Base-by-base conservation (phyloP, 2,888 invertebrate species). In the Melieria crassipennis region DNA sequence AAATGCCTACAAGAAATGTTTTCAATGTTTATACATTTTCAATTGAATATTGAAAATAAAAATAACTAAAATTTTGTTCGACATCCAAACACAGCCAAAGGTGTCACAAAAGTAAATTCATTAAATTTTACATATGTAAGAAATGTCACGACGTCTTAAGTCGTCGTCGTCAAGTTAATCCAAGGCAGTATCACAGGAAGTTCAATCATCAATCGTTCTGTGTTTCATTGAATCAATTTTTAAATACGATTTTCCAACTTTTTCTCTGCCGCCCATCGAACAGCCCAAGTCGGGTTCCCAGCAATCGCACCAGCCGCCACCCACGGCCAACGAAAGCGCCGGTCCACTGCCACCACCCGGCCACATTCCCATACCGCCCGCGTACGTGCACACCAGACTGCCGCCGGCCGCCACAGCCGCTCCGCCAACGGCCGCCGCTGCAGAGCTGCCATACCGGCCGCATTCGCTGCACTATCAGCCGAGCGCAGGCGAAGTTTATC, bases 361-460 rank as follows among this genome's bases (percentile, higher is more conserved):
- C 1, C 80, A 79, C 66, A 81, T 85, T 69, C 80, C 84, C 6
- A 77, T 85, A 52, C 85, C 85, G 30, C 76, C 82, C 7, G 83
- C 84, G 57, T 85, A 85, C 77, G 83, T 85, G 74, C 82, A 82
- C 70, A 80, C 78, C 76, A 79, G 78, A 69, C 71, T 76, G 42
- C 72, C 76, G 71, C 74, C 72, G 71, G 74, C 73, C 72, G n/a
- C 73, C 64, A 50, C 61, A 62, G 7, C 74, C 58, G 65, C 43
- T 46, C 30, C 30, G 30, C 1, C 30, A 30, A 50, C 11, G 4
- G 16, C 47, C 7, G 3, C 2, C 52, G 42, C 50, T 45, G 60
- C 43, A 9, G 67, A 67, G 5, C 52, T 67, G 50, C 11, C 57
- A 13, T 67, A 47, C 11, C 50, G 16, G 42, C 42, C 52, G 3